phyloP scores from a whole-genome alignment of 2,113 vertebrate genomes.

The Acrocephalus kingi region DNA sequence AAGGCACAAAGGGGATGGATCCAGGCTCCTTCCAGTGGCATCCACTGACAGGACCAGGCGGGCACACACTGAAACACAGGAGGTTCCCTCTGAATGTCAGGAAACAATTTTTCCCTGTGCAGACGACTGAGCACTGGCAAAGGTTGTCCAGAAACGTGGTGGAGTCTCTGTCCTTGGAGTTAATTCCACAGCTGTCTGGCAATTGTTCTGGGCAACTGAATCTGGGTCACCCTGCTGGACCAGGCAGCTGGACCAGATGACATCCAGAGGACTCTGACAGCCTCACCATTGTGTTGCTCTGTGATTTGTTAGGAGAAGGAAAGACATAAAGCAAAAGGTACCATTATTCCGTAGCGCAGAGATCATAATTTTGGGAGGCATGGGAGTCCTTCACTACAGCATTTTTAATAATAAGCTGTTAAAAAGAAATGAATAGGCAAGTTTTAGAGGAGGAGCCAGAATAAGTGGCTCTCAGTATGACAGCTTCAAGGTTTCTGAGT shows the following conservation, averaged over 20 bases:
- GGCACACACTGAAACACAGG: neutral
- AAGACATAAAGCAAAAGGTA: neutral
- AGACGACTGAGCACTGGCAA: neutral
- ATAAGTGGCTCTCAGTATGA: neutral
- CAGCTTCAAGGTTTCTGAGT: neutral
- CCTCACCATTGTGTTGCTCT: neutral
- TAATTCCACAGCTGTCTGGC: fast-evolving
- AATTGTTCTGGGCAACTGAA: neutral
- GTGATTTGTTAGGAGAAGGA: neutral
- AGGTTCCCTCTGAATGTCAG: neutral
- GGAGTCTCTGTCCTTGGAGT: neutral
- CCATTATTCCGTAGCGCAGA: neutral
- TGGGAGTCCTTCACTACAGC: neutral
- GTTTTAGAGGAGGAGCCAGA: neutral
- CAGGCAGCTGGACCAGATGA: neutral
- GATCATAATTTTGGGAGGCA: fast-evolving
- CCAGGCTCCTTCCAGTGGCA: neutral
- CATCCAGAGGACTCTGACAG: neutral
- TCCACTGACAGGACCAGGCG: neutral
- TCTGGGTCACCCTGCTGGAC: neutral
- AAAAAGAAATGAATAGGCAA: neutral
- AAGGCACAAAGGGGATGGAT: neutral
- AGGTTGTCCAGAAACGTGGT: neutral
- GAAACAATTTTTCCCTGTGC: neutral
- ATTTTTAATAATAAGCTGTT: neutral